phyloP scores from a whole-genome alignment of 1,140 invertebrate species.

The Drosophila murphyi region DNA sequence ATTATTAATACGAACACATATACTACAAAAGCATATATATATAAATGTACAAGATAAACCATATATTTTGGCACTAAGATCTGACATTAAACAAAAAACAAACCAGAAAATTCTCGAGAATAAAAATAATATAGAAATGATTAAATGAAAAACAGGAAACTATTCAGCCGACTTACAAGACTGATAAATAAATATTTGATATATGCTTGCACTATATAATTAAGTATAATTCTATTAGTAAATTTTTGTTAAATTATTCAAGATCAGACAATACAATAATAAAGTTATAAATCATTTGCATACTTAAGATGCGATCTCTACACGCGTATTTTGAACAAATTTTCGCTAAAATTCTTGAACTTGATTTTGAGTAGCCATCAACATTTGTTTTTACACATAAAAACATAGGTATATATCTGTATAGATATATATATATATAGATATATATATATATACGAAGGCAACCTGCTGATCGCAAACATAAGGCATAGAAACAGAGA shows the following conservation, averaged over 20 bases:
- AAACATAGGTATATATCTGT: conserved; percentile 1
- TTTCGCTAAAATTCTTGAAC: conserved; percentile 69
- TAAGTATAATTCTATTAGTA: too few relatives aligned
- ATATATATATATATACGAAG: conserved; percentile 40
- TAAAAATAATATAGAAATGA: conserved; percentile 38
- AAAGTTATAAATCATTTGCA: neutral
- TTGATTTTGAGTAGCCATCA: conserved; percentile 66
- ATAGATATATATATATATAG: neutral
- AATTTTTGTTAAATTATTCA: too few relatives aligned
- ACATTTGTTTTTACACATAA: conserved; percentile 26
- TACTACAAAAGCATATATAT: conserved; percentile 37
- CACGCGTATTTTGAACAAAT: conserved; percentile 30
- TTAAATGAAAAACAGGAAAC: conserved; percentile 26
- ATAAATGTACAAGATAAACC: conserved; percentile 11
- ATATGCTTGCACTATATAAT: neutral
- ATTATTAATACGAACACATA: conserved; percentile 33
- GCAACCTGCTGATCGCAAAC: conserved; percentile 47
- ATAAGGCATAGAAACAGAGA: conserved; percentile 30
- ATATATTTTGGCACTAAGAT: conserved; percentile 68
- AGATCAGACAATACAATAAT: too few relatives aligned
- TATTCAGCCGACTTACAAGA: conserved; percentile 1
- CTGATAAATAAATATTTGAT: neutral
- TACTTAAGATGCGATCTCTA: neutral
- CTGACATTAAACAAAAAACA: conserved; percentile 30
- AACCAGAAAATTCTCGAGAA: conserved; percentile 44